phyloP scores from a whole-genome alignment of 2,797 vertebrate genomes.

The Tinamus major region DNA sequence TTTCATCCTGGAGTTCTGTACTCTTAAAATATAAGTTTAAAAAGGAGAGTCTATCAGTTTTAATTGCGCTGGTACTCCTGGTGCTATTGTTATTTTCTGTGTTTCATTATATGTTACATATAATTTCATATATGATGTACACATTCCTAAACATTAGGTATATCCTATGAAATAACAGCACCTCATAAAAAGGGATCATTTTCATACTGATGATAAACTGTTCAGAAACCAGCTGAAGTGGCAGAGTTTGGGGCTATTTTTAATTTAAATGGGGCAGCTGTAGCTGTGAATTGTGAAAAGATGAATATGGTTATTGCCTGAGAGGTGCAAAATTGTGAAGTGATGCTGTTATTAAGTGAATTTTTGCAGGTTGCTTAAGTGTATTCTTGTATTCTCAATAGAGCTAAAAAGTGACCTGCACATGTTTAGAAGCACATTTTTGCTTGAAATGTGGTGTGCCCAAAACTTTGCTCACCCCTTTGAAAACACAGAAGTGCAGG shows the following conservation, averaged over 20 bases:
- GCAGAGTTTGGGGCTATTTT: constrained; percentile 57
- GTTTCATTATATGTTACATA: constrained; percentile 53
- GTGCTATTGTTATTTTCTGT: constrained; percentile 32
- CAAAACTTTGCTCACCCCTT: neutral
- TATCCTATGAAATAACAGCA: constrained; percentile 58
- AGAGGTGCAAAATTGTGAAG: constrained; percentile 59
- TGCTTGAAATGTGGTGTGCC: neutral
- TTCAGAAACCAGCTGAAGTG: constrained; percentile 50
- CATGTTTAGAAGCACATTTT: neutral
- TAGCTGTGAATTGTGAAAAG: constrained; percentile 55
- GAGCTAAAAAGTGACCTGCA: neutral
- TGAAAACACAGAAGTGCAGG: neutral
- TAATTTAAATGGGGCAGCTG: constrained; percentile 38
- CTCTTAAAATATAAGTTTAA: constrained; percentile 1
- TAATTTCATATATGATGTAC: constrained; percentile 50
- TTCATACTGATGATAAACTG: constrained; percentile 58
- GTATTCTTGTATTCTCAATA: neutral
- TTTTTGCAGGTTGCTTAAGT: neutral
- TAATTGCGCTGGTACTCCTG: neutral
- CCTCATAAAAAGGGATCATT: constrained; percentile 63
- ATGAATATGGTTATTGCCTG: neutral
- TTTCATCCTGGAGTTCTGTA: neutral
- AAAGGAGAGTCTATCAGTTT: constrained; percentile 12
- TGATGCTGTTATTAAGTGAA: neutral
- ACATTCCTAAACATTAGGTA: constrained; percentile 46